Evolutionary conservation across 2,797 vertebrate species (phyloP), one percentile per base, ranked within the genome.

Genomic region (Ispidina lecontei): DNA sequence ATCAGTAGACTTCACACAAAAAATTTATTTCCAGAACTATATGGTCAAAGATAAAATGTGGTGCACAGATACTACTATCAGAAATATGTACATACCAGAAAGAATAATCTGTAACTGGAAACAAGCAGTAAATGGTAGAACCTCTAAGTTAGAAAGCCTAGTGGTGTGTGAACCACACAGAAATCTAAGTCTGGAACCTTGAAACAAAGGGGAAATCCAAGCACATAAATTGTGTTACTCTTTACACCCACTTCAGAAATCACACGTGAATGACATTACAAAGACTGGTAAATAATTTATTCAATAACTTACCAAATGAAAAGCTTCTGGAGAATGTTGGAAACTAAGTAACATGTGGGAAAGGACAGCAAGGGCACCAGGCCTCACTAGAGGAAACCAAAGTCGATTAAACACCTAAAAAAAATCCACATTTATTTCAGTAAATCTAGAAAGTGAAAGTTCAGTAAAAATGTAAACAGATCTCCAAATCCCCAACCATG

Each of bases 281-380:
- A 80, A 69, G 58, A 82, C 52, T 1, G 54, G 29, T 74, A 88
- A 90, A n/a, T 4, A 29, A 76, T 56, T 54, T 55, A 44, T 69
- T 82, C 39, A 51, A 12, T 28, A 84, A 96, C 98, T 98, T 97
- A 99, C 99, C 98, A 99, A 97, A 97, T 99, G 99, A 97, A 99
- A 99, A 81, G 99, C 99, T 97, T 99, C 99, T 28, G 99, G 99
- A 97, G 99, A 99, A 97, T 99, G 99, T 96, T 99, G 99, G 97
- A 99, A 99, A 96, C 99, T 99, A 87, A 99, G 98, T 93, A 99
- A 98, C 99, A 99, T 99, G 84, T 99, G 99, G 81, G 99, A 99
- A 90, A 99, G 98, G 67, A 99, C 99, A 52, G 98, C 97, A 75
- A 99, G 97, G 62, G 99, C 99, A 96, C 99, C 99, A 96, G 99